Evolutionary conservation across 2,888 invertebrate species (phyloP).

Genomic region (Stegophylla sp.): DNA sequence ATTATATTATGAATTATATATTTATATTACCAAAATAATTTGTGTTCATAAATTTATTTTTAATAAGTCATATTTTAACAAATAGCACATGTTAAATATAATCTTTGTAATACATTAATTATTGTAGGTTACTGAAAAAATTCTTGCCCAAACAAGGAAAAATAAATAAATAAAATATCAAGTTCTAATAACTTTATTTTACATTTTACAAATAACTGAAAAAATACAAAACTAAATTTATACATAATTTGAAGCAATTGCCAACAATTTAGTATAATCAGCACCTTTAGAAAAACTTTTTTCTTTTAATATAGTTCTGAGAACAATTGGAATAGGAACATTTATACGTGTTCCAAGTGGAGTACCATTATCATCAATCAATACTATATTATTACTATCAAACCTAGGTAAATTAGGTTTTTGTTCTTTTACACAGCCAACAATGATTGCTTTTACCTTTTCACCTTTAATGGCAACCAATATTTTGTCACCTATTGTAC

Average conservation of each 20-base stretch:
- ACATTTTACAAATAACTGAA: conserved; percentile 14
- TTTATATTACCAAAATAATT: too few species aligned
- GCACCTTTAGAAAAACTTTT: conserved; percentile 82
- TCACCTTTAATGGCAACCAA: conserved; percentile 93
- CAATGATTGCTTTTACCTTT: conserved; percentile 90
- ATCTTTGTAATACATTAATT: too few species aligned
- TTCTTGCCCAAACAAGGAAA: background rate
- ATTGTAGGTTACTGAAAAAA: too few species aligned
- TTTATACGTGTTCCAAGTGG: conserved; percentile 94
- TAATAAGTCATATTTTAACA: too few species aligned
- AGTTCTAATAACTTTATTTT: conserved; percentile 22
- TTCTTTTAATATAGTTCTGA: conserved; percentile 83
- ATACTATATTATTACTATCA: conserved; percentile 93
- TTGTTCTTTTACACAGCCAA: conserved; percentile 86
- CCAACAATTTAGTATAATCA: conserved; percentile 90
- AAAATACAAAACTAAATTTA: conserved; percentile 64
- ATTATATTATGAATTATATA: too few species aligned
- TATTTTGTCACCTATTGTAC: conserved; percentile 81
- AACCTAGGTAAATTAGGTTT: conserved; percentile 83
- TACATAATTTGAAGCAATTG: conserved; percentile 87
- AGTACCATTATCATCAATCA: conserved; percentile 92
- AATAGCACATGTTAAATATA: too few species aligned
- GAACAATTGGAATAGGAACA: conserved; percentile 89
- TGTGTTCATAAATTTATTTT: too few species aligned
- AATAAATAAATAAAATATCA: background rate